phyloP scores from a whole-genome alignment of 2,797 vertebrate genomes.

The Sciaenops ocellatus region DNA sequence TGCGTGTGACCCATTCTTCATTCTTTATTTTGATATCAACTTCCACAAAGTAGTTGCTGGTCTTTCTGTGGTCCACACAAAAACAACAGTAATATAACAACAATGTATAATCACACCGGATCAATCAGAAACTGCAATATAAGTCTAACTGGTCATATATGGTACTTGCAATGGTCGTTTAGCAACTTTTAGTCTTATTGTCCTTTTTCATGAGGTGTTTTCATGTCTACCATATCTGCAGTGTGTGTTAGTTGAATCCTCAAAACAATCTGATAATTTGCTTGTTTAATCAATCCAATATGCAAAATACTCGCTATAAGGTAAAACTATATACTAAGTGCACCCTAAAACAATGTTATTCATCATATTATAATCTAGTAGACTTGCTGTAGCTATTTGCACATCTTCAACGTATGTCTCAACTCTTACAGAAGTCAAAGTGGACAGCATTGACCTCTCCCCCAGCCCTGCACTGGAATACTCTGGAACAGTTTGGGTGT shows the following conservation, averaged over 20 bases:
- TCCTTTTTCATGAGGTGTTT: background rate
- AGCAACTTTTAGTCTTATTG: background rate
- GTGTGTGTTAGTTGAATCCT: background rate
- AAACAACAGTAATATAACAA: no score
- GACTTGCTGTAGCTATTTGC: conserved; percentile 2
- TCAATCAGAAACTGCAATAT: no score
- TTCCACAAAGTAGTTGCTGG: no score
- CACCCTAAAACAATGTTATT: background rate
- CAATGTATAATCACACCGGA: no score
- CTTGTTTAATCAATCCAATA: background rate
- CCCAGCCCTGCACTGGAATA: conserved; percentile 74
- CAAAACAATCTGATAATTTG: background rate
- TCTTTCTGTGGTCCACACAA: no score
- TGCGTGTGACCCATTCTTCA: no score
- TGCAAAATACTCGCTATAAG: background rate
- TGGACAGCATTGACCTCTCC: conserved; percentile 29
- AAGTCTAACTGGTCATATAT: background rate
- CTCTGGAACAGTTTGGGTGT: conserved; percentile 89
- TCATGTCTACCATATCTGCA: background rate
- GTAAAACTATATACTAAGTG: background rate
- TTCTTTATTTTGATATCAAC: no score
- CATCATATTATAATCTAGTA: background rate
- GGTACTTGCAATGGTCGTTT: background rate
- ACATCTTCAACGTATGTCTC: background rate
- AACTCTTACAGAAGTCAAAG: conserved; percentile 43